Base-by-base conservation (phyloP, 2,888 invertebrate species). In the Lasioglossum figueresi region DNA sequence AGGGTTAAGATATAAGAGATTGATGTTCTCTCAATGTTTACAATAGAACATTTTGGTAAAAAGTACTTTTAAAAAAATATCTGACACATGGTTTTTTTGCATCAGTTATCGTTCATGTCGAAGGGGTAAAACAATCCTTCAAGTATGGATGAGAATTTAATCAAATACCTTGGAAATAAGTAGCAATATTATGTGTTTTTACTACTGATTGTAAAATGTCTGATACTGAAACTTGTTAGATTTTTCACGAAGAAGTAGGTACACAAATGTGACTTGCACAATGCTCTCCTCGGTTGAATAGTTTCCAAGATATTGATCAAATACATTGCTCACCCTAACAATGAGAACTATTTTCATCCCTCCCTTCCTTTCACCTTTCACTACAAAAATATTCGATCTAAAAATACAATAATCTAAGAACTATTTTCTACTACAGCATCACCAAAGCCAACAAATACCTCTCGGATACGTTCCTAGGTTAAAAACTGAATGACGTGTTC, bases 391-490 rank as follows among this genome's bases (percentile, higher is more conserved):
- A n/a, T 23, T 56, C 56, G 12, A 56, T 56, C 56, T 56, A 56
- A 56, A 10, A 56, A 56, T 23, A 56, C 10, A 56, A n/a, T 56
- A 56, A 56, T n/a, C 56, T 56, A 56, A n/a, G 4, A 56, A 56
- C 56, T 56, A 56, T n/a, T 56, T n/a, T 56, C 56, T 56, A 56
- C 56, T n/a, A n/a, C n/a, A 56, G 56, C 56, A 56, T 56, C 56
- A n/a, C n/a, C n/a, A 56, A n/a, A 56, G 56, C 56, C n/a, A 56
- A 56, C 56, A 56, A 56, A n/a, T 12, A 56, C n/a, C 56, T 56
- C 12, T 56, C n/a, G 4, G n/a, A n/a, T 12, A 56, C 56, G n/a
- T 56, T 56, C n/a, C 56, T 56, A 56, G n/a, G 1, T 56, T 56
- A 56, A 56, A 56, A 56, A 56, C n/a, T n/a, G n/a, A 56, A 56